Conservation (phyloP, 2,888 invertebrate species). For the Atethmia centrago region DNA sequence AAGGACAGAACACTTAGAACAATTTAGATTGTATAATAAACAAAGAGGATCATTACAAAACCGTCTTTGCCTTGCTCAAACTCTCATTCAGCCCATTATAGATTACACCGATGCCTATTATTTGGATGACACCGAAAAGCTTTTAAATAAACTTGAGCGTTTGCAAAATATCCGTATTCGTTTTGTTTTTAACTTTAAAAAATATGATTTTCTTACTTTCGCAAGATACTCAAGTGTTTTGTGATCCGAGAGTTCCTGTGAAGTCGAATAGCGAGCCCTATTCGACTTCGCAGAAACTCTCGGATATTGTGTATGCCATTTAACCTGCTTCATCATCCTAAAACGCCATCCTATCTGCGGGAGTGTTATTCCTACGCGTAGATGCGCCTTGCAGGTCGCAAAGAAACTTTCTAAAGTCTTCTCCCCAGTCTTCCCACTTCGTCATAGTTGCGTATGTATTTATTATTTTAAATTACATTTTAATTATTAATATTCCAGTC, state of each 20-base stretch:
- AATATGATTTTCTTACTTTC: background rate
- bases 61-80: background rate
- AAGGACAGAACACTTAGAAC: background rate
- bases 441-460: background rate
- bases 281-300: background rate
- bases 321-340: background rate
- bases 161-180: background rate
- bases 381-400: background rate
- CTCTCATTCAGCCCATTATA: background rate
- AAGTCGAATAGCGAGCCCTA: no score
- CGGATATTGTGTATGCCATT: background rate
- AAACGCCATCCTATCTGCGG: background rate
- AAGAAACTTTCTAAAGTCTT: background rate
- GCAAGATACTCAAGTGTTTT: background rate
- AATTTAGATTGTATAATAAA: background rate
- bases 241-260: no score
- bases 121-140: background rate
- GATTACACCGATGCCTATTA: background rate
- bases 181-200: background rate
- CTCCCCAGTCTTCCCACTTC: background rate
- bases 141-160: background rate
- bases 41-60: slow-evolving; percentile 1
- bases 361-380: no score
- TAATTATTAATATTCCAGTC: background rate
- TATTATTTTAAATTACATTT: background rate